phyloP scores from a whole-genome alignment of 2,888 invertebrate species.

The Criorhina ranunculi region DNA sequence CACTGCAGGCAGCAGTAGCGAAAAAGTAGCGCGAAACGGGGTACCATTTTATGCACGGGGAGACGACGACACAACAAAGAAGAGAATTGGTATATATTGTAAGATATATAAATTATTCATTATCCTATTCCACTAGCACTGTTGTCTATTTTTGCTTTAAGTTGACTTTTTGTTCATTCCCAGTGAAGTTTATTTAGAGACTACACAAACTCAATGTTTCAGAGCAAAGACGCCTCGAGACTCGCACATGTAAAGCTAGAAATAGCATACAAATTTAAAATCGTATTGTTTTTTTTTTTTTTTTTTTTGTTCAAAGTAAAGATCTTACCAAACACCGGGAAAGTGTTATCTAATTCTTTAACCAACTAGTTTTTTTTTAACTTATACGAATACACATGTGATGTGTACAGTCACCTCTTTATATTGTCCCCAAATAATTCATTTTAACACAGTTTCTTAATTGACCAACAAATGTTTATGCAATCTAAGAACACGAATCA shows the following conservation, averaged over 20 bases:
- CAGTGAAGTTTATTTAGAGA: conserved; percentile 29
- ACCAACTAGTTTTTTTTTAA: conserved; percentile 7
- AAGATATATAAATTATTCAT: conserved; percentile 50
- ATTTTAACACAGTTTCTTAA: conserved; percentile 36
- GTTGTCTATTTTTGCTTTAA: conserved; percentile 15
- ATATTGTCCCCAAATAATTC: conserved; percentile 15
- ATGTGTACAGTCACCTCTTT: conserved; percentile 22
- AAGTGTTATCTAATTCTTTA: conserved; percentile 8
- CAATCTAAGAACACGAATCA: conserved; percentile 28
- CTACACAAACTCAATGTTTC: conserved; percentile 18
- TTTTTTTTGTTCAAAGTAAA: conserved; percentile 16
- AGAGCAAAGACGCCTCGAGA: conserved; percentile 4
- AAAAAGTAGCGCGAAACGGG: conserved; percentile 19
- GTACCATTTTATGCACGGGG: background rate
- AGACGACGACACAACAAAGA: background rate
- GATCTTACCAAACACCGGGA: background rate
- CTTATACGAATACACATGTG: background rate
- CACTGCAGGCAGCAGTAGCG: background rate
- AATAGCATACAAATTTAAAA: conserved; percentile 32
- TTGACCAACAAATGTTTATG: conserved; percentile 45
- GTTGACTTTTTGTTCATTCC: conserved; percentile 30
- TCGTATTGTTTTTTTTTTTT: conserved; percentile 11
- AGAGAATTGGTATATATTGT: conserved; percentile 14
- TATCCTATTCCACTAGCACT: conserved; percentile 23
- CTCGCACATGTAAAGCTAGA: conserved; percentile 28